Conservation (phyloP, 1,140 invertebrate genomes). For the Anoplolepis gracilipes region DNA sequence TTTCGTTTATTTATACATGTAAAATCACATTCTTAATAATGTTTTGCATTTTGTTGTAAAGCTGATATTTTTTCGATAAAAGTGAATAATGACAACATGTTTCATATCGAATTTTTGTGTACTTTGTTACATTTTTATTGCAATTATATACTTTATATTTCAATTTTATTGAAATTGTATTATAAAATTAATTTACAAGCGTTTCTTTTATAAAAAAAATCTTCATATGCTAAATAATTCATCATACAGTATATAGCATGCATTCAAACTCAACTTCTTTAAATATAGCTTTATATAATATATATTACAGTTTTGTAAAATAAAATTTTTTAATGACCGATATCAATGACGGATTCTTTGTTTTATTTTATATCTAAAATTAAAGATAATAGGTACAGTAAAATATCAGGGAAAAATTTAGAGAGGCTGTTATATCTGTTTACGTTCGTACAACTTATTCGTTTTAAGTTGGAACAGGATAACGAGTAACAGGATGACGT, state of each 20-base stretch:
- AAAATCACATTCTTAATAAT: background rate
- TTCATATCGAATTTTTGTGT: background rate
- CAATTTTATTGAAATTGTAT: background rate
- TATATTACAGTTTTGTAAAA: background rate
- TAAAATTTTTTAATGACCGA: background rate
- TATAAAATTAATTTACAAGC: no score
- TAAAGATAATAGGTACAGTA: background rate
- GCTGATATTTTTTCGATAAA: background rate
- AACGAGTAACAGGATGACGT: conserved; percentile 14
- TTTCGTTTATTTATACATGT: background rate
- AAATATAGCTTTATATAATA: no score
- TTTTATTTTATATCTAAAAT: background rate
- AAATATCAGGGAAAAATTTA: background rate
- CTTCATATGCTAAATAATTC: no score
- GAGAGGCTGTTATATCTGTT: conserved; percentile 18
- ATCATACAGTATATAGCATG: no score
- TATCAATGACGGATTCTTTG: background rate
- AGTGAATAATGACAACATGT: no score
- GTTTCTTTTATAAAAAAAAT: no score
- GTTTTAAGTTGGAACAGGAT: conserved; percentile 39
- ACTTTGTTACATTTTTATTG: no score
- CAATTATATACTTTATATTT: background rate
- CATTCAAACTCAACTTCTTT: no score
- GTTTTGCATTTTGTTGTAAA: background rate
- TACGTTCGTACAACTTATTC: conserved; percentile 59